Evolutionary conservation across 1,140 invertebrate species (phyloP), one percentile per base, ranked within the genome.

Genomic region (Myzus persicae): DNA sequence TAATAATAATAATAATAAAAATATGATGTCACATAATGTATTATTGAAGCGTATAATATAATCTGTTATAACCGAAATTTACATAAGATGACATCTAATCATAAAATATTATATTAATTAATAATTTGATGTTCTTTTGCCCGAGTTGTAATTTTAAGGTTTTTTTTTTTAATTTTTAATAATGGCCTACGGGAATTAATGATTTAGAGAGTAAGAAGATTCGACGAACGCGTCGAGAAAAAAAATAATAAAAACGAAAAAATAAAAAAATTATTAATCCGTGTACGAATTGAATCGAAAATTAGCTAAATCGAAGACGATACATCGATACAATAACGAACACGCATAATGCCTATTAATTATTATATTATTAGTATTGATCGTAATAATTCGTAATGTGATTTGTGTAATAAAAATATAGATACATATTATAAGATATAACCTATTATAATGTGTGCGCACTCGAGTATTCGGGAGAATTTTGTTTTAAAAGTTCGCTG

Each of bases 181-280:
- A 31, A 31, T 59, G 54, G 31, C 22, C 24, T 31, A 31, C 54
- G 26, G 26, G 26, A 59, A 76, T 18, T 76, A n/a, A 76, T 14
- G 14, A 76, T n/a, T 76, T 76, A 18, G 31, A 76, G 11, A n/a
- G 36, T n/a, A n/a, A n/a, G 59, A n/a, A 76, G 3, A n/a, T n/a
- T 76, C 59, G 59, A 18, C 31, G 59, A n/a, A 76, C 31, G 31
- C n/a, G n/a, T 18, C n/a, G 59, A 76, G 59, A 36, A 76, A 76
- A 76, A 67, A 67, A 67, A 67, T n/a, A n/a, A 76, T 76, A 76
- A 76, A 76, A 76, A n/a, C n/a, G n/a, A 76, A 76, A 76, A 67
- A n/a, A 14, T 31, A 59, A 59, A 67, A 76, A n/a, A 76, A 76
- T 76, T 18, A n/a, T n/a, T n/a, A n/a, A 76, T n/a, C 59, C 14